Evolutionary conservation across 37 sponge, comb jelly and placozoan genomes (phyloP).

Genomic region (Diacarnus erythraeanus): DNA sequence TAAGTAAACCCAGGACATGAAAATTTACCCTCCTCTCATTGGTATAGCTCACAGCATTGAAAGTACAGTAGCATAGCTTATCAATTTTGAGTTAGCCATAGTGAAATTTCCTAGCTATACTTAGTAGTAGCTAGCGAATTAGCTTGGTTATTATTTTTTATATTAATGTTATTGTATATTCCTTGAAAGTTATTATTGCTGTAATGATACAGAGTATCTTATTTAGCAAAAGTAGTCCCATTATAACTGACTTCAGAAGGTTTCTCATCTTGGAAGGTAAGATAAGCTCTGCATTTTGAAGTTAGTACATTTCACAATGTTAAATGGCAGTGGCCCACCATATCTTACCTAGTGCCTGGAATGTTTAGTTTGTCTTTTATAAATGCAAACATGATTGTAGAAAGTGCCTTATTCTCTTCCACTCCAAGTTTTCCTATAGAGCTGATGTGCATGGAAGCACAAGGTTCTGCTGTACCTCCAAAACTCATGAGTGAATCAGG

Average conservation of each 20-base stretch:
- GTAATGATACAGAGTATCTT: no score
- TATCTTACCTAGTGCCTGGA: slow-evolving; percentile 20
- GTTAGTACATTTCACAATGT: neutral
- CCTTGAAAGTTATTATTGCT: no score
- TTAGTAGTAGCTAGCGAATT: no score
- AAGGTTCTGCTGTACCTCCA: slow-evolving; percentile 38
- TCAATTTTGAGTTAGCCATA: no score
- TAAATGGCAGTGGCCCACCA: no score
- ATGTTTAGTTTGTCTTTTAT: slow-evolving; percentile 30
- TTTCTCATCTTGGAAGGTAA: slow-evolving; percentile 5
- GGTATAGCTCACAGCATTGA: no score
- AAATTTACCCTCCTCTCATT: no score
- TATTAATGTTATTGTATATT: no score
- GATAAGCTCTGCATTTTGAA: slow-evolving; percentile 22
- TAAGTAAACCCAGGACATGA: no score
- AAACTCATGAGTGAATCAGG: slow-evolving; percentile 36
- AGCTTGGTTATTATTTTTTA: no score
- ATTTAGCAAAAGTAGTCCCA: slow-evolving; percentile 29
- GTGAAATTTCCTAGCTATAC: no score
- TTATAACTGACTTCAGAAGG: slow-evolving; percentile 35
- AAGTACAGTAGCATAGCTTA: no score
- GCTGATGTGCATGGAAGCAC: slow-evolving; percentile 21
- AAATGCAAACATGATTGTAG: slow-evolving; percentile 20
- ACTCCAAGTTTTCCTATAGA: slow-evolving; percentile 52
- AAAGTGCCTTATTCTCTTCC: slow-evolving; percentile 41